These are phyloP conservation scores for Palythoa caribaeorum DNA, from an alignment of 92 coral and sea anemone species.

Conservation along the genomic window DNA sequence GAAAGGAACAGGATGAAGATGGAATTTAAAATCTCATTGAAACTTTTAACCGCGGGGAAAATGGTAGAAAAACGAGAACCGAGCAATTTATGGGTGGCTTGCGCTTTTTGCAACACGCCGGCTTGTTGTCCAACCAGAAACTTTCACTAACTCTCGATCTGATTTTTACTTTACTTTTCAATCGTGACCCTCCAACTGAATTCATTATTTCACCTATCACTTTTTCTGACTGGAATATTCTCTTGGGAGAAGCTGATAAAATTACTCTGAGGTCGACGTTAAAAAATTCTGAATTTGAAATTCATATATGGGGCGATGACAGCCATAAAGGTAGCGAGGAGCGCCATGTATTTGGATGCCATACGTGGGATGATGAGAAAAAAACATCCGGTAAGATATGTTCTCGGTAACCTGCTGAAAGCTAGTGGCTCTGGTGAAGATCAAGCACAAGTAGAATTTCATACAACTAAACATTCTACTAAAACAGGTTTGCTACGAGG, in stretches of 20 bases:
- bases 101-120: constrained; percentile 36
- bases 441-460: constrained; percentile 33
- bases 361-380: constrained; percentile 32
- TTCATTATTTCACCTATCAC: constrained; percentile 43
- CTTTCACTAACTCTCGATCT: constrained; percentile 24
- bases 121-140: constrained; percentile 33
- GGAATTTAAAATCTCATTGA: neutral
- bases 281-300: neutral
- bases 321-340: constrained; percentile 41
- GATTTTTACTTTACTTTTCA: constrained; percentile 2
- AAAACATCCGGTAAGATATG: constrained; percentile 18
- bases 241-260: constrained; percentile 48
- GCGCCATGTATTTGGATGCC: constrained; percentile 38
- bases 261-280: neutral
- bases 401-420: constrained; percentile 28
- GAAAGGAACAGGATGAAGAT: neutral
- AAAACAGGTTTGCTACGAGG: constrained; percentile 20
- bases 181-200: constrained; percentile 32
- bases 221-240: constrained; percentile 22
- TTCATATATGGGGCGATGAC: constrained; percentile 49
- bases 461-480: constrained; percentile 32
- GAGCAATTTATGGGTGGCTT: constrained; percentile 32
- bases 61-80: neutral
- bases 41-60: neutral
- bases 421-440: constrained; percentile 52